phyloP scores from a whole-genome alignment of 64 coral and sea anemone species.

The Montipora capricornis region DNA sequence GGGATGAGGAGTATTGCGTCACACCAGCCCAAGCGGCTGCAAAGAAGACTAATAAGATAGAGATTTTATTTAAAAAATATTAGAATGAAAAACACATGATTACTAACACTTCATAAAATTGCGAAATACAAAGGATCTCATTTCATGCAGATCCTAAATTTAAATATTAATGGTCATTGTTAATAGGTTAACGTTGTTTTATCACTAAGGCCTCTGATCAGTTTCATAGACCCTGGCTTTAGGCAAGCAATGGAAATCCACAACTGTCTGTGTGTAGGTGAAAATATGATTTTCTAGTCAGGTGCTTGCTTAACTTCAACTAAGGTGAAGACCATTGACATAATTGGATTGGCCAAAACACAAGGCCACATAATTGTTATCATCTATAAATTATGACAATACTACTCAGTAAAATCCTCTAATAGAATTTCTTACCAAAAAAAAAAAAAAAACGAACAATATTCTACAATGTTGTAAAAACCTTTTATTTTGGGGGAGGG shows the following conservation, averaged over 20 bases:
- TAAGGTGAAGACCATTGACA: slow-evolving; percentile 24
- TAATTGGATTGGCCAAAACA: slow-evolving; percentile 29
- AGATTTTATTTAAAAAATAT: no score
- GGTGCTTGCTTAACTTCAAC: slow-evolving; percentile 34
- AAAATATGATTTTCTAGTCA: slow-evolving; percentile 20
- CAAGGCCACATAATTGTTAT: slow-evolving; percentile 25
- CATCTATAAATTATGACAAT: slow-evolving; percentile 20
- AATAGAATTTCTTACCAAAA: no score
- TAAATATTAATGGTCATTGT: neutral
- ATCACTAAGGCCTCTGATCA: slow-evolving; percentile 19
- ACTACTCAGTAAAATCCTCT: neutral
- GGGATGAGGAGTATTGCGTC: no score
- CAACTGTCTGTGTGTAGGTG: slow-evolving; percentile 9
- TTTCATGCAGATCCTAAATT: neutral
- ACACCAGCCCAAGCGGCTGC: no score
- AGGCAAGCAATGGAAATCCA: slow-evolving; percentile 24
- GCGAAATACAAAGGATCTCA: slow-evolving; percentile 5
- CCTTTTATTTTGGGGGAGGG: neutral
- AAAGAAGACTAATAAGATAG: no score
- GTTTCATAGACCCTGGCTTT: slow-evolving; percentile 3
- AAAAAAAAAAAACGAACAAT: no score
- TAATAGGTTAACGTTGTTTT: slow-evolving; percentile 7
- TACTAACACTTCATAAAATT: slow-evolving; percentile 6
- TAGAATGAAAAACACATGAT: neutral
- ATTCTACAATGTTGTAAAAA: slow-evolving; percentile 12